Conservation (phyloP, 2,113 vertebrate species). For the Brevimyrus niger region DNA sequence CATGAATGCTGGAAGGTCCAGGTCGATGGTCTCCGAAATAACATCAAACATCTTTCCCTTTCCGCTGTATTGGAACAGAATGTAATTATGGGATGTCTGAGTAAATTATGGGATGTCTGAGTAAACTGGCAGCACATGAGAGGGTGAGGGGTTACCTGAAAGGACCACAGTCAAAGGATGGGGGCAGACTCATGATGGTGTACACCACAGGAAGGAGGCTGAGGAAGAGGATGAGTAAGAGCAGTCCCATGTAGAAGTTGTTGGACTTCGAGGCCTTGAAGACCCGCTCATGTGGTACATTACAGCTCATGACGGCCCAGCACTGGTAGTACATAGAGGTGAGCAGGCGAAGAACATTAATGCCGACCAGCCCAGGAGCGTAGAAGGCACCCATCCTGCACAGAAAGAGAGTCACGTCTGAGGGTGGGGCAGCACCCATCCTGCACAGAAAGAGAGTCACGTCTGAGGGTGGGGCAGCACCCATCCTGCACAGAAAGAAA, state of each 20-base stretch:
- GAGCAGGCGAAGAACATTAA: conserved; percentile 90
- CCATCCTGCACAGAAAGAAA: too few species aligned
- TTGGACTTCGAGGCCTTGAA: conserved; percentile 98
- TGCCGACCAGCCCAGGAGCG: conserved; percentile 87
- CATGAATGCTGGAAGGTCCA: conserved; percentile 85
- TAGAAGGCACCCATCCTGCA: conserved; percentile 96
- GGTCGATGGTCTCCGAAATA: conserved; percentile 85
- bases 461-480: too few species aligned
- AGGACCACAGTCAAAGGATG: conserved; percentile 90
- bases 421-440: not conserved
- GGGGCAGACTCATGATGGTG: conserved; percentile 91
- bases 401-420: not conserved
- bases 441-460: too few species aligned
- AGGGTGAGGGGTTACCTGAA: conserved; percentile 30
- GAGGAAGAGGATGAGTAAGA: conserved; percentile 92
- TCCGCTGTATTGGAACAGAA: conserved; percentile 63
- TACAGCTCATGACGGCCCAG: conserved; percentile 96
- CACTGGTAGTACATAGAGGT: conserved; percentile 99
- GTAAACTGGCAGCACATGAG: not conserved
- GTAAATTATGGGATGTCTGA: not conserved
- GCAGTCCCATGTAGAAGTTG: conserved; percentile 97
- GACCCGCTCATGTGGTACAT: conserved; percentile 88
- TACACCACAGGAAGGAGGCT: conserved; percentile 93
- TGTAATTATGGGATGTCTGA: not conserved
- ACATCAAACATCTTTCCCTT: conserved; percentile 90